phyloP scores from a whole-genome alignment of 2,797 vertebrate genomes.

The Arnoldichthys spilopterus region DNA sequence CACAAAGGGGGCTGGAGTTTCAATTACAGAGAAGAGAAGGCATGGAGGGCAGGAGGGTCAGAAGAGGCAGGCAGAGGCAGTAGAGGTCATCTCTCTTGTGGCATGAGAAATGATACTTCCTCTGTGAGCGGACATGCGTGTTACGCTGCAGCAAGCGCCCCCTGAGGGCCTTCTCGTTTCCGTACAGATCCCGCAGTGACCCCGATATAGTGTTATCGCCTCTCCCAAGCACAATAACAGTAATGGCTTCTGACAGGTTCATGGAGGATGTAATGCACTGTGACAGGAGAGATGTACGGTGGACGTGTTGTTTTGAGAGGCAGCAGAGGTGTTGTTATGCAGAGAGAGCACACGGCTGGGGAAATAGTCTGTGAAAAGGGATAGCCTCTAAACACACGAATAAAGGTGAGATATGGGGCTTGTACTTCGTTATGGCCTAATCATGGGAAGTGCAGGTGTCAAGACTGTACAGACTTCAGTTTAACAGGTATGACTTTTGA shows the following conservation, averaged over 20 bases:
- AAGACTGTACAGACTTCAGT: neutral
- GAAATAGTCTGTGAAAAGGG: conserved; percentile 12
- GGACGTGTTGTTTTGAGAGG: conserved; percentile 15
- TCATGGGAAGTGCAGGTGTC: neutral
- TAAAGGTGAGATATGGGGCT: neutral
- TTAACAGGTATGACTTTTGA: neutral
- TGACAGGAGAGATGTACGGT: conserved; percentile 65
- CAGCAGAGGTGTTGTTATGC: neutral
- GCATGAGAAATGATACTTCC: conserved; percentile 58
- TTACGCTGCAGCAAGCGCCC: conserved; percentile 45
- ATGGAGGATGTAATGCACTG: conserved; percentile 43
- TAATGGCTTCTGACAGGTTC: conserved; percentile 60
- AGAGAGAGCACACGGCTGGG: neutral
- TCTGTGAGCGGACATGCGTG: conserved; percentile 51
- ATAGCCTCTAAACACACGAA: conserved; percentile 18
- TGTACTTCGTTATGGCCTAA: neutral
- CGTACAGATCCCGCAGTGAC: conserved; percentile 54
- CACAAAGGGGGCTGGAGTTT: neutral
- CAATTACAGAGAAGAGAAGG: conserved; percentile 37
- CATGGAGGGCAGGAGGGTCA: conserved; percentile 19
- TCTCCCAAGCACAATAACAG: neutral
- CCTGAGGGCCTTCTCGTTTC: conserved; percentile 59
- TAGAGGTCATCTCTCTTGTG: conserved; percentile 29
- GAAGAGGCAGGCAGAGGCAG: neutral
- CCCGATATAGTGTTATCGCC: conserved; percentile 56